A percentile compares a stretch with the other conserved stretches of the same genome.
phyloP scores from a whole-genome alignment of 2,797 vertebrate genomes.

The Anabacerthia variegaticeps region DNA sequence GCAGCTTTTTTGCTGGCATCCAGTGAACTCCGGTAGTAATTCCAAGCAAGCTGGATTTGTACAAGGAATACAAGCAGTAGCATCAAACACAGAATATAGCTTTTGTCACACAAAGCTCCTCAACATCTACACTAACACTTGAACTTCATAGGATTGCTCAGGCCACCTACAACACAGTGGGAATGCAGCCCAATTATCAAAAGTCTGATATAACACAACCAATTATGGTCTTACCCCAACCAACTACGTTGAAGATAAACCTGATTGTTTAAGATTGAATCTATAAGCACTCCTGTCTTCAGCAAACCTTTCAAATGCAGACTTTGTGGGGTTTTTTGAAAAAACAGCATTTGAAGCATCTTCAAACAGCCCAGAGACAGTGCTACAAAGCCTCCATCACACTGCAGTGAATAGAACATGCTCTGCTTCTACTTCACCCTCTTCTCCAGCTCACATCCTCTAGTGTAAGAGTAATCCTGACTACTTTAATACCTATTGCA shows the following conservation, averaged over 20 bases:
- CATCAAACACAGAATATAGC: background rate
- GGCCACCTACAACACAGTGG: background rate
- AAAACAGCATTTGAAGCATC: background rate
- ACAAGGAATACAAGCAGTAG: background rate
- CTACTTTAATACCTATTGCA: constrained; percentile 1
- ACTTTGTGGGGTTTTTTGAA: background rate
- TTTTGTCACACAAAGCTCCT: background rate
- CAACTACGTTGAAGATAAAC: background rate
- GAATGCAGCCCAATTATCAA: background rate
- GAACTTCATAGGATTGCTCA: background rate
- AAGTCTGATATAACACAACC: background rate
- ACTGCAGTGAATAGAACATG: background rate
- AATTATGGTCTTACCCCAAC: background rate
- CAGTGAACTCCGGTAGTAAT: background rate
- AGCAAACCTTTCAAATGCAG: background rate
- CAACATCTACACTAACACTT: background rate
- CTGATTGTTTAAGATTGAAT: background rate
- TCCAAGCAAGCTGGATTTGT: background rate
- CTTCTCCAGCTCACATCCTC: background rate
- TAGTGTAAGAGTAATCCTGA: background rate
- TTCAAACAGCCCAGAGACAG: background rate
- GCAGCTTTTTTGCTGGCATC: background rate
- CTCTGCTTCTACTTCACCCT: background rate
- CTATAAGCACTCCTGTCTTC: background rate
- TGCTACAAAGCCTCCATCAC: background rate